Conservation (phyloP, 1,140 invertebrate genomes). For the Monomorium pharaonis region DNA sequence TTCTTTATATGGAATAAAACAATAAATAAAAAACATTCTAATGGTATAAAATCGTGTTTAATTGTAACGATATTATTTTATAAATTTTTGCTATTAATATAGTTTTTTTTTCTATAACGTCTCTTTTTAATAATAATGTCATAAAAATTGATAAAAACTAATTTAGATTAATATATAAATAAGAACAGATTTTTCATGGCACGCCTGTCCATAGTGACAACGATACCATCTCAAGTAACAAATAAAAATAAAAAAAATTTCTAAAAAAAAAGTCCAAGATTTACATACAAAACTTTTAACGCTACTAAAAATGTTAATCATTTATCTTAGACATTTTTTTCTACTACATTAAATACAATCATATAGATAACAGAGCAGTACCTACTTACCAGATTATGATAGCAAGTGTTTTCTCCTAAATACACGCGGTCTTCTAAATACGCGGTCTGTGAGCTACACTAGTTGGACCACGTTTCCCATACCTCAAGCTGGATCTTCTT, state of each 20-base stretch:
- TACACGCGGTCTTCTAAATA: constrained; percentile 26
- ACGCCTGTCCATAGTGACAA: not conserved
- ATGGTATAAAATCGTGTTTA: not conserved
- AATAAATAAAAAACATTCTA: not conserved
- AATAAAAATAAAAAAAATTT: not conserved
- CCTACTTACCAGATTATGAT: constrained; percentile 55
- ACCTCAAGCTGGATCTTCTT: not conserved
- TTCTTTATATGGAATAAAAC: not conserved
- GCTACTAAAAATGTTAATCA: not conserved
- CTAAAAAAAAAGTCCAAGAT: not conserved
- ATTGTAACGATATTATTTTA: not conserved
- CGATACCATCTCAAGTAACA: not conserved
- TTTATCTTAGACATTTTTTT: not conserved
- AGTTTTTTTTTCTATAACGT: not conserved
- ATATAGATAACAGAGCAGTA: not conserved
- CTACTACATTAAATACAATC: not conserved
- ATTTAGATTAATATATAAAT: not conserved
- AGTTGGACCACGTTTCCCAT: constrained; percentile 35
- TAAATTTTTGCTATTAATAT: not conserved
- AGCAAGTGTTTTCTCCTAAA: constrained; percentile 26
- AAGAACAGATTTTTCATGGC: no score
- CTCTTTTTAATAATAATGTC: not conserved
- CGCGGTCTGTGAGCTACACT: not conserved
- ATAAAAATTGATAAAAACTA: not conserved
- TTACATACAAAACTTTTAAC: not conserved